These are phyloP conservation scores for Grammomys dolichurus DNA, from an alignment of 2,113 vertebrate species.

Conservation along the genomic window DNA sequence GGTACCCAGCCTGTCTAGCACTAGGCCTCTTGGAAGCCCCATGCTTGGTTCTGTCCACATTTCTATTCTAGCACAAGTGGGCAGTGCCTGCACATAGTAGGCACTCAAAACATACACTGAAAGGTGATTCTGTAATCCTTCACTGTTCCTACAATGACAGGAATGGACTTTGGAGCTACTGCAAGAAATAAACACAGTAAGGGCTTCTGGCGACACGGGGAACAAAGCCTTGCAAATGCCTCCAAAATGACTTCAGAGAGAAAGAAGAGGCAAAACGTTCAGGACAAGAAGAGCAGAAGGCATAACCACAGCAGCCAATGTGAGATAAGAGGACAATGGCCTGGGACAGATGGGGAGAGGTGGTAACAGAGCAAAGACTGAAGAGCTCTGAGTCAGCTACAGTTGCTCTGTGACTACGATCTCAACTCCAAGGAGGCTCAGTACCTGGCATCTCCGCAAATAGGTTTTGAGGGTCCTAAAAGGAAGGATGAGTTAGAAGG, in stretches of 20 bases:
- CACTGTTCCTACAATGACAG: not conserved
- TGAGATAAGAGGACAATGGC: not conserved
- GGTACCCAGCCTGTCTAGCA: not conserved
- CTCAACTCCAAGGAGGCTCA: not conserved
- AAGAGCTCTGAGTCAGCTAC: not conserved
- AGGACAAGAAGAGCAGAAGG: not conserved
- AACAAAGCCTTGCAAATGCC: not conserved
- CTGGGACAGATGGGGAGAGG: rapidly evolving
- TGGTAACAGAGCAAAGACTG: not conserved
- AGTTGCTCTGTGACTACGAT: not conserved
- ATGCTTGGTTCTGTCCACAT: not conserved
- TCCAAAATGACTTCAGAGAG: not conserved
- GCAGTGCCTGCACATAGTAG: not conserved
- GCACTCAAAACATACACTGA: not conserved
- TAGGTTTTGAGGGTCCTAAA: not conserved
- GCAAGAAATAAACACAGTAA: not conserved
- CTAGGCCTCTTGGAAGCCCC: not conserved
- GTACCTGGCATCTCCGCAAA: not conserved
- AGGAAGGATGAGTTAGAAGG: not conserved
- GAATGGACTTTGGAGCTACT: not conserved
- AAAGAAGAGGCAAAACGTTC: not conserved
- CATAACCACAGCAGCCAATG: not conserved
- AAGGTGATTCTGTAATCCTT: not conserved
- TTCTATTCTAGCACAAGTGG: not conserved
- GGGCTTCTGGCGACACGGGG: not conserved